Base-by-base conservation (phyloP, 2,888 invertebrate genomes). In the Stegana nigrithorax region DNA sequence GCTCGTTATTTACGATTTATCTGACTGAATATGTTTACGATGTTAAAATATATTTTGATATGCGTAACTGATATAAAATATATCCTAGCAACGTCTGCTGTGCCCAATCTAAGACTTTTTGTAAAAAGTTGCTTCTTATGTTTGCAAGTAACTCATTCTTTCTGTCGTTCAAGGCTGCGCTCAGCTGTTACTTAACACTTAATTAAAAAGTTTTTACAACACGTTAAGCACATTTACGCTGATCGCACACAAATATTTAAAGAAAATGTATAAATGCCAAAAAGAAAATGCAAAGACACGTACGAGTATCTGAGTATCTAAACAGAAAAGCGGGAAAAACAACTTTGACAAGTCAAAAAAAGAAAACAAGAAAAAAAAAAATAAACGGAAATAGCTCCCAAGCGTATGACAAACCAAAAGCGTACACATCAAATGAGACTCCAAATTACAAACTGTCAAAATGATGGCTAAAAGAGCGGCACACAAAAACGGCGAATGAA, bases 161-260 rank as follows among this genome's bases (percentile, higher is more conserved):
- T n/a, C n/a, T n/a, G n/a, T n/a, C n/a, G n/a, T n/a, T n/a, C n/a
- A n/a, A n/a, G n/a, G n/a, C n/a, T n/a, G n/a, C n/a, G n/a, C n/a
- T n/a, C n/a, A n/a, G n/a, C n/a, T n/a, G n/a, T n/a, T n/a, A 65
- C 62, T 72, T 67, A 66, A 63, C 74, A 71, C 67, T 69, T 72
- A 73, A 73, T 73, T 74, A 74, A 66, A 47, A 63, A 65, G 7
- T 72, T 72, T 76, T 76, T 61, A 72, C 77, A 67, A 67, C 69
- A 71, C 73, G 67, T 73, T 73, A 64, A 62, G 57, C 72, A 68
- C 70, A 70, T 72, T 65, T 39, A 39, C 39, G 17, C 39, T 39
- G n/a, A 8, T 39, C 10, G 39, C 39, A 5, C 10, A 8, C 2
- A 4, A 39, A n/a, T 8, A 36, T 4, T 47, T 47, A 47, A 47